These are phyloP conservation scores for Drosophila melanica DNA, from an alignment of 1,140 invertebrate genomes.

Conservation along the genomic window DNA sequence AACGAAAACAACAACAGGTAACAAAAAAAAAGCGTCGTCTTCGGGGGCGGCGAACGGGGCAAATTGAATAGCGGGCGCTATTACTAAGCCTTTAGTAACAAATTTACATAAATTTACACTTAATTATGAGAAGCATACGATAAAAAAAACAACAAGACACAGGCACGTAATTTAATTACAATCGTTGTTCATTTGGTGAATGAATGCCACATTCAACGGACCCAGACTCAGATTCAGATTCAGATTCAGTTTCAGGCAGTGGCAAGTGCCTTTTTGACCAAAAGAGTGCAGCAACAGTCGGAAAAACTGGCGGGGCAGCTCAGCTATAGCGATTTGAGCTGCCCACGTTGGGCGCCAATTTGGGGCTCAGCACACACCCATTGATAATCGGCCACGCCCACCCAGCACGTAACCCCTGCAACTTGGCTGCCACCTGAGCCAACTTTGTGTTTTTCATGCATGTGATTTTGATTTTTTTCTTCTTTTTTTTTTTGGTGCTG, in stretches of 20 bases:
- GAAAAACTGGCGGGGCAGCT: too few relatives aligned
- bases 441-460: slow-evolving; percentile 28
- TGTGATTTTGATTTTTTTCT: slow-evolving; percentile 36
- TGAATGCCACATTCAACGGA: slow-evolving; percentile 29
- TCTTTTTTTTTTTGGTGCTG: slow-evolving; percentile 37
- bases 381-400: slow-evolving; percentile 21
- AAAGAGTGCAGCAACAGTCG: too few relatives aligned
- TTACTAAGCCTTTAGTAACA: slow-evolving; percentile 16
- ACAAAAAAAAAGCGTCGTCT: not conserved
- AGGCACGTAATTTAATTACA: slow-evolving; percentile 14
- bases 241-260: not conserved
- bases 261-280: not conserved
- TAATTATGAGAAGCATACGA: slow-evolving; percentile 57
- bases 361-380: not conserved
- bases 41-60: slow-evolving; percentile 11
- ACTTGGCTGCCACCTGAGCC: too few relatives aligned
- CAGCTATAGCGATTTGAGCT: not conserved
- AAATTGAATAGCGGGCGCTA: not conserved
- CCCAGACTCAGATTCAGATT: too few relatives aligned
- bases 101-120: slow-evolving; percentile 80
- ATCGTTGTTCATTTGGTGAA: slow-evolving; percentile 16
- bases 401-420: not conserved
- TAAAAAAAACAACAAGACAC: not conserved
- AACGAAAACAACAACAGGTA: slow-evolving; percentile 14
- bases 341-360: slow-evolving; percentile 29